Conservation (phyloP, 2,888 invertebrate genomes). For the Melanophora roralis region DNA sequence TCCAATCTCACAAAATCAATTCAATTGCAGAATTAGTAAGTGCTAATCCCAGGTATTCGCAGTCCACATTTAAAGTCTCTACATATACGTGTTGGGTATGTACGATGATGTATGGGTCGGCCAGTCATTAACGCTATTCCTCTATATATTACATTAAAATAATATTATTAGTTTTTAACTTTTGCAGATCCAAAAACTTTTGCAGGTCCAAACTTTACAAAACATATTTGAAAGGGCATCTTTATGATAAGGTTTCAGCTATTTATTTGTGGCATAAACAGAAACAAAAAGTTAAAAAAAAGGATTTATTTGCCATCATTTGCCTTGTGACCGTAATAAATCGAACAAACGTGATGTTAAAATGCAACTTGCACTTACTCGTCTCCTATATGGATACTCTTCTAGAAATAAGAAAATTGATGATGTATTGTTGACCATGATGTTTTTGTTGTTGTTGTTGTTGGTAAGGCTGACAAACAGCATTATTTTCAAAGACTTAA, state of each 20-base stretch:
- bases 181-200: neutral
- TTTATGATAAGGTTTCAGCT: conserved; percentile 51
- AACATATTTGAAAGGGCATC: conserved; percentile 24
- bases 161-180: conserved; percentile 21
- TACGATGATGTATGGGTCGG: no score
- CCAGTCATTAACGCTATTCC: no score
- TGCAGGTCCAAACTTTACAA: neutral
- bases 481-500: neutral
- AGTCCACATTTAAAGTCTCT: no score
- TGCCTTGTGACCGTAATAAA: conserved; percentile 61
- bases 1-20: no score
- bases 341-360: conserved; percentile 53
- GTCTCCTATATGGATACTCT: neutral
- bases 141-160: no score
- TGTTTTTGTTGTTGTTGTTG: neutral
- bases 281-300: conserved; percentile 30
- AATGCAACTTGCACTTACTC: conserved; percentile 3
- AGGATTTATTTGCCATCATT: conserved; percentile 61
- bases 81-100: no score
- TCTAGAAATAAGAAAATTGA: neutral
- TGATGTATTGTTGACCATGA: neutral
- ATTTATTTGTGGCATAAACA: conserved; percentile 35
- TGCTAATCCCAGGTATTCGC: no score
- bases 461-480: neutral
- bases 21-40: no score